Evolutionary conservation across 2,888 invertebrate genomes (phyloP).

Genomic region (Crepidodera aurea): DNA sequence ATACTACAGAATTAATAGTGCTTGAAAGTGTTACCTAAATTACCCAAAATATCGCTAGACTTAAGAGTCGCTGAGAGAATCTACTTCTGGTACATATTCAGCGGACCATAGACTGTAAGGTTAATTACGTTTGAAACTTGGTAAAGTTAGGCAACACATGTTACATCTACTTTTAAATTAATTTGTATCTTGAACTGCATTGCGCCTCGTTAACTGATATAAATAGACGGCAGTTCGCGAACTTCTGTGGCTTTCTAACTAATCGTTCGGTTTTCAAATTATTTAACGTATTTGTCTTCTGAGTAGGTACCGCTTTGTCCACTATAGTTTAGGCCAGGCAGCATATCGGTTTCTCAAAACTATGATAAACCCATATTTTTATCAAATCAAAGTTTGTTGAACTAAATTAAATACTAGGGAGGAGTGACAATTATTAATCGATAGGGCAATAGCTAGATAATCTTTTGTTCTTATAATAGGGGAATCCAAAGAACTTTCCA

Average conservation of each 20-base stretch:
- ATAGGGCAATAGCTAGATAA: too few relatives aligned
- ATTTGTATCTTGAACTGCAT: conserved; percentile 56
- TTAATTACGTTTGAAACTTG: conserved; percentile 53
- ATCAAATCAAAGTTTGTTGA: too few relatives aligned
- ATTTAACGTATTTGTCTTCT: conserved; percentile 22
- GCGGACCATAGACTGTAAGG: conserved; percentile 42
- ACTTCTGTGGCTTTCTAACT: conserved; percentile 46
- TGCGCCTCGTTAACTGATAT: conserved; percentile 51
- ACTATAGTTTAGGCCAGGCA: too few relatives aligned
- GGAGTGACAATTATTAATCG: too few relatives aligned
- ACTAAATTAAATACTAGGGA: too few relatives aligned
- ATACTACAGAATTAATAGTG: conserved; percentile 24
- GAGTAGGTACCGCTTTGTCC: too few relatives aligned
- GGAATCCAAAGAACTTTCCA: too few relatives aligned
- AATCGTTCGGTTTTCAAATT: conserved; percentile 45
- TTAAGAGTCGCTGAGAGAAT: conserved; percentile 15
- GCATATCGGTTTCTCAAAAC: too few relatives aligned
- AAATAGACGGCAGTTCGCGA: conserved; percentile 50
- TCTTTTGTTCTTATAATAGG: too few relatives aligned
- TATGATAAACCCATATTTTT: too few relatives aligned
- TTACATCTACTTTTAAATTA: conserved; percentile 55
- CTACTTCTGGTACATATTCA: conserved; percentile 32
- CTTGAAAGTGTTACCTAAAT: conserved; percentile 29
- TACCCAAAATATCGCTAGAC: conserved; percentile 22
- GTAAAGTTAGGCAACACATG: conserved; percentile 53